These are phyloP conservation scores for Cygnus atratus DNA, from an alignment of 2,113 vertebrate genomes.

Conservation along the genomic window DNA sequence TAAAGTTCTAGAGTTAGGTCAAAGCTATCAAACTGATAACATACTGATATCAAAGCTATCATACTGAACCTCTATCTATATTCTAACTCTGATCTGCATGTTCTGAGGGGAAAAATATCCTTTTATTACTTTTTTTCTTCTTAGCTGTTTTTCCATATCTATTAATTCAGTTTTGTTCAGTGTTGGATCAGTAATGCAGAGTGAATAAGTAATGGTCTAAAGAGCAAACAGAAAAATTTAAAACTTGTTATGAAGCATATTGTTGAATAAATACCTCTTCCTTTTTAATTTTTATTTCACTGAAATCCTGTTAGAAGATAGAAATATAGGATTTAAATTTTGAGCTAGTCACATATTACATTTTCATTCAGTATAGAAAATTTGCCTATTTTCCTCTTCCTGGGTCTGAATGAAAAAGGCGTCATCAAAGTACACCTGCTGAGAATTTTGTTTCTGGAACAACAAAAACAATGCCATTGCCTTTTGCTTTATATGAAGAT, in stretches of 20 bases:
- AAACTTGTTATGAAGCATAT: neutral
- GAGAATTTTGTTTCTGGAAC: neutral
- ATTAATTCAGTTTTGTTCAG: neutral
- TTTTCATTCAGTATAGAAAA: neutral
- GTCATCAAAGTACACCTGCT: neutral
- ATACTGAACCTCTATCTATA: neutral
- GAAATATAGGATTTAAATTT: neutral
- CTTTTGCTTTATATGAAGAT: neutral
- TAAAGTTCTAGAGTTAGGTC: neutral
- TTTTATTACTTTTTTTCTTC: neutral
- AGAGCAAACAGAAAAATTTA: neutral
- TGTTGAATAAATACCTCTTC: neutral
- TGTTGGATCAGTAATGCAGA: neutral
- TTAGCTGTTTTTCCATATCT: neutral
- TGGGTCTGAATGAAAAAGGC: neutral
- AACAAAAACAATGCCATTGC: neutral
- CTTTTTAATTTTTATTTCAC: neutral
- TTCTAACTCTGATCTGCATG: neutral
- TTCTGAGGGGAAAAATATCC: neutral
- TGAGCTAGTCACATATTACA: neutral
- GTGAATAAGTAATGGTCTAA: neutral
- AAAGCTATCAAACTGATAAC: neutral
- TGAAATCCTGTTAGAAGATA: neutral
- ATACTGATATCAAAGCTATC: neutral
- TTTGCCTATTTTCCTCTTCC: neutral